Evolutionary conservation across 2,797 vertebrate genomes (phyloP), one percentile per base, ranked within the genome.

Genomic region (Triplophysa bombifrons): DNA sequence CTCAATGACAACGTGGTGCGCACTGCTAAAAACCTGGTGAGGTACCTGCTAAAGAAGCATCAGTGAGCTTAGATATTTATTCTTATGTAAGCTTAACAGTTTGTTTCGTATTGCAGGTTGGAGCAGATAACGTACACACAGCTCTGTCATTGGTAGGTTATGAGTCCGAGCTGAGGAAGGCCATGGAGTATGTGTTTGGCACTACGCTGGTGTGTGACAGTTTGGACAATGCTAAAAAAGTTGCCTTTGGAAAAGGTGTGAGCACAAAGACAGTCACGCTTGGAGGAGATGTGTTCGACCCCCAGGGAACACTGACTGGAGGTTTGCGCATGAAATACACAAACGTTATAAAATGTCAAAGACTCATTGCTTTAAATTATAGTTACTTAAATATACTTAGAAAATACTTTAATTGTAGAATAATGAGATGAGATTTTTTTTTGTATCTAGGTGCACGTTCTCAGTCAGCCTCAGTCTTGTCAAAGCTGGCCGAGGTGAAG

Each of bases 101-200:
- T n/a, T 78, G 20, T 64, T 55, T 38, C 68, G 13, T 63, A 1
- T 80, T 80, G 48, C 85, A 99, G 98, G 96, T 95, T 55, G 96
- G 96, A 30, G 69, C 17, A 38, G 78, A 85, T 75, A 96, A 95
- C 0, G 93, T 94, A 34, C 84, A 96, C 89, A 87, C 96, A 8
- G 95, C 97, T 72, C 90, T 99, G 89, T 94, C 90, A 3, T 86
- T 97, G 61, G 93, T 99, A 80, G 92, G 85, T 0, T 99, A 97
- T 11, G 92, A 96, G 17, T 72, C 92, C 0, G 96, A 98, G 84
- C 85, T 99, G 72, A 93, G 93, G n/a, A 98, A 96, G 88, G 97
- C 96, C 79, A 98, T 99, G 96, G 95, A 99, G 88, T 99, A 95
- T 63, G 95, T 99, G 44, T 99, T 99, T 83, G 98, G 97, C 64